Conservation (phyloP, 2,113 vertebrate genomes). For the Zosterops borbonicus region DNA sequence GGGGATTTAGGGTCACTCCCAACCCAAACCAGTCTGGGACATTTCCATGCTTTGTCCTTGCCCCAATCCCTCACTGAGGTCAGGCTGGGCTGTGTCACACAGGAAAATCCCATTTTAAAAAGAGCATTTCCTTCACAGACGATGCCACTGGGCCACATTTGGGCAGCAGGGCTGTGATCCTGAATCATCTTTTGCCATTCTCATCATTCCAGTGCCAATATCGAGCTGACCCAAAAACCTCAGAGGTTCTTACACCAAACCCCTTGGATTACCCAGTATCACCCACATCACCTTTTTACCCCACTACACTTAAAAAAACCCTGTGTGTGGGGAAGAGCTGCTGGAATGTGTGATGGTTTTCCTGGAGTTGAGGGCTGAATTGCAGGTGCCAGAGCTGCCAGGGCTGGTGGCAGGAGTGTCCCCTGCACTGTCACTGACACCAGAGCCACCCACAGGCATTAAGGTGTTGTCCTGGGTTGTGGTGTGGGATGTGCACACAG, state of each 20-base stretch:
- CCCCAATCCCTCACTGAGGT: background rate
- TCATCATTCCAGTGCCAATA: background rate
- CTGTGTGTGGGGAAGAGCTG: background rate
- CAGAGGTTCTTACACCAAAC: background rate
- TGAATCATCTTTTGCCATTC: background rate
- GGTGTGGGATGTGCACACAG: too few relatives aligned
- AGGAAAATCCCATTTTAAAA: background rate
- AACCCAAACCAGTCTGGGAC: background rate
- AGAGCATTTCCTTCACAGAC: background rate
- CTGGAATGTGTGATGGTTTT: background rate
- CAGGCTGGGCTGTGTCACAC: background rate
- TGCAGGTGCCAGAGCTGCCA: background rate
- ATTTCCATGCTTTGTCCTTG: too few relatives aligned
- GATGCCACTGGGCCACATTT: background rate
- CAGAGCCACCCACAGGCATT: conserved; percentile 28
- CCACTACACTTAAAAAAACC: background rate
- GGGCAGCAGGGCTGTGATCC: background rate
- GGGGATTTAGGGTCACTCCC: background rate
- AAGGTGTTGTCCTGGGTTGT: background rate
- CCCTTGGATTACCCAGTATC: background rate
- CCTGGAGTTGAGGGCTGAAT: conserved; percentile 32
- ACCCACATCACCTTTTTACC: conserved; percentile 20
- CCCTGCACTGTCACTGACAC: background rate
- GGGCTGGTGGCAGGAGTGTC: conserved; percentile 30
- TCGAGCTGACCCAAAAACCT: background rate